A percentile compares a stretch with the other conserved stretches of the same genome.
phyloP scores from a whole-genome alignment of 2,888 invertebrate genomes.

The Orthosia cruda region DNA sequence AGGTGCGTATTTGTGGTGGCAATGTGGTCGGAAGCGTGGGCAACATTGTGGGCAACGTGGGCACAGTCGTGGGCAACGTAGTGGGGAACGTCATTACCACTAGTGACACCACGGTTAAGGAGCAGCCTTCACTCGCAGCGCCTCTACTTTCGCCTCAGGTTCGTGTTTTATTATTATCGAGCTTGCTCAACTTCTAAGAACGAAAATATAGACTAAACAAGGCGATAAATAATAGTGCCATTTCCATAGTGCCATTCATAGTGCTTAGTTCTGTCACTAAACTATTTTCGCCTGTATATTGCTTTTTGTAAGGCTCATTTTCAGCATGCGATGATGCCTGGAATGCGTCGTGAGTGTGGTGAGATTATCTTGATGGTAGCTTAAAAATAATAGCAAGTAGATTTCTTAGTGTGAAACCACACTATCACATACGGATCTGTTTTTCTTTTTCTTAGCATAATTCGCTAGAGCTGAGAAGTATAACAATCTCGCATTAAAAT shows the following conservation, averaged over 20 bases:
- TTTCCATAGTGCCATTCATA: too few relatives aligned
- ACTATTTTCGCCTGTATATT: neutral
- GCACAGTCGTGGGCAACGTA: slow-evolving; percentile 71
- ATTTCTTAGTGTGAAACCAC: too few relatives aligned
- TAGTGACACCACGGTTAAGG: slow-evolving; percentile 85
- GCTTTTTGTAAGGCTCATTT: slow-evolving; percentile 30
- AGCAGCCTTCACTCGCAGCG: slow-evolving; percentile 87
- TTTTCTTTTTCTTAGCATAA: too few relatives aligned
- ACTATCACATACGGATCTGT: too few relatives aligned
- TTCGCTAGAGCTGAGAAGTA: too few relatives aligned
- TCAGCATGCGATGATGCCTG: slow-evolving; percentile 42
- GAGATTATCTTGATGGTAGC: slow-evolving; percentile 7
- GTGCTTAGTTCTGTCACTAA: slow-evolving; percentile 21
- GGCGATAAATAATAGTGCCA: slow-evolving; percentile 22
- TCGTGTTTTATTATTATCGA: slow-evolving; percentile 42
- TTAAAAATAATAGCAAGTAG: neutral
- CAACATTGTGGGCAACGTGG: slow-evolving; percentile 73
- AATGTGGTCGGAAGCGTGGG: slow-evolving; percentile 60
- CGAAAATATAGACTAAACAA: slow-evolving; percentile 7
- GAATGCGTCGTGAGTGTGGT: slow-evolving; percentile 40
- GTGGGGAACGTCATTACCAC: slow-evolving; percentile 70
- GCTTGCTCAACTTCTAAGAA: slow-evolving; percentile 20
- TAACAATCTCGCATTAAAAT: too few relatives aligned
- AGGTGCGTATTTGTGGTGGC: slow-evolving; percentile 75
- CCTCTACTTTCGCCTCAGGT: slow-evolving; percentile 88